Conservation (phyloP, 2,113 vertebrate species). For the Anguilla japonica region DNA sequence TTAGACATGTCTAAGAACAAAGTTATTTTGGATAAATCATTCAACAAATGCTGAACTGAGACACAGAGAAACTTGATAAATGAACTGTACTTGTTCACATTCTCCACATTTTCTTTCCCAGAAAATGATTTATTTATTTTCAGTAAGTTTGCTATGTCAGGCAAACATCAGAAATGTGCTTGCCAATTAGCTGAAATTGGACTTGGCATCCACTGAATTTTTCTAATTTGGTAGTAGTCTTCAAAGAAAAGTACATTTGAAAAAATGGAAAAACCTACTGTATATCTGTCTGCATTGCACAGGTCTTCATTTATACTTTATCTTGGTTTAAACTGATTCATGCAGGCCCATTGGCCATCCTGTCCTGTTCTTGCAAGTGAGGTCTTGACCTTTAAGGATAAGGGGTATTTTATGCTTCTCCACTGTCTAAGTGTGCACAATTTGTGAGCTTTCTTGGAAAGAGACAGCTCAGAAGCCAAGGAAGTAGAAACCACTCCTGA, state of each 20-base stretch:
- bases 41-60: not conserved
- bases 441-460: not conserved
- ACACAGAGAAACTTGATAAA: not conserved
- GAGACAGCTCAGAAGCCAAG: not conserved
- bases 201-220: not conserved
- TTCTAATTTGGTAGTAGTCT: no score
- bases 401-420: not conserved
- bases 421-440: not conserved
- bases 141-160: not conserved
- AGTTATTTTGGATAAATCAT: not conserved
- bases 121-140: constrained; percentile 11
- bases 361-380: not conserved
- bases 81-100: not conserved
- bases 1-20: not conserved
- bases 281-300: not conserved
- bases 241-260: not conserved
- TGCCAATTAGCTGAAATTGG: not conserved
- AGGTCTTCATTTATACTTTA: not conserved
- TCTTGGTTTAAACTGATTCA: not conserved
- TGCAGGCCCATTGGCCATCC: not conserved
- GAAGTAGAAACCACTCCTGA: not conserved
- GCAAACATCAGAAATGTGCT: not conserved
- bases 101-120: not conserved
- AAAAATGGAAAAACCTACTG: not conserved
- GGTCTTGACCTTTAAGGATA: not conserved